These are phyloP conservation scores for Chelonia mydas DNA, from an alignment of 2,797 vertebrate species.

Conservation along the genomic window DNA sequence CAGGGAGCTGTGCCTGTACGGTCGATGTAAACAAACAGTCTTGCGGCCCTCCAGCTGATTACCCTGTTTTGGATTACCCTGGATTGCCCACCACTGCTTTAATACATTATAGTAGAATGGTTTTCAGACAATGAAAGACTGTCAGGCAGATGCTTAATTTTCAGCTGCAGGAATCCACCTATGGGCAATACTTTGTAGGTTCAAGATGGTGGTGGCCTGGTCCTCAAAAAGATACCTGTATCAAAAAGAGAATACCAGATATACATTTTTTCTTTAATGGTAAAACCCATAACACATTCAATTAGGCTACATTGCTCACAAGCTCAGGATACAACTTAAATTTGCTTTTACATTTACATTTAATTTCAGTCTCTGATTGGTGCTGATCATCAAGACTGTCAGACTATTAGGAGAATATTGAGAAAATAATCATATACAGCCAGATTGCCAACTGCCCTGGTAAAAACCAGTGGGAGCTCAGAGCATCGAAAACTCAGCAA, in stretches of 20 bases:
- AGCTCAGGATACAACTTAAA: background rate
- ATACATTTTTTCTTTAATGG: background rate
- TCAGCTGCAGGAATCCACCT: background rate
- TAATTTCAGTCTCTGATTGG: background rate
- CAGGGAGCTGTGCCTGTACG: too few relatives aligned
- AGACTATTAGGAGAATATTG: background rate
- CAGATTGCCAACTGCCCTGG: background rate
- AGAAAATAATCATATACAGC: background rate
- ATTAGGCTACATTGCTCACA: background rate
- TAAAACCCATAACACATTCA: background rate
- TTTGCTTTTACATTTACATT: background rate
- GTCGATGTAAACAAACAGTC: too few relatives aligned
- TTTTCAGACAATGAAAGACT: background rate
- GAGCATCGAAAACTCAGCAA: background rate
- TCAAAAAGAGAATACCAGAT: background rate
- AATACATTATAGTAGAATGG: background rate
- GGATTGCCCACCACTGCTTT: background rate
- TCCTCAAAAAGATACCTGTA: background rate
- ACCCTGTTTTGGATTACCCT: too few relatives aligned
- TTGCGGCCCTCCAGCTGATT: too few relatives aligned
- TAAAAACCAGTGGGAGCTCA: background rate
- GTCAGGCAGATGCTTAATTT: background rate
- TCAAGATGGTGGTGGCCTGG: background rate
- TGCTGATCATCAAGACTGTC: background rate
- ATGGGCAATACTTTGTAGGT: background rate